These are phyloP conservation scores for Oeneis ivallda DNA, from an alignment of 2,888 invertebrate species.

Conservation along the genomic window DNA sequence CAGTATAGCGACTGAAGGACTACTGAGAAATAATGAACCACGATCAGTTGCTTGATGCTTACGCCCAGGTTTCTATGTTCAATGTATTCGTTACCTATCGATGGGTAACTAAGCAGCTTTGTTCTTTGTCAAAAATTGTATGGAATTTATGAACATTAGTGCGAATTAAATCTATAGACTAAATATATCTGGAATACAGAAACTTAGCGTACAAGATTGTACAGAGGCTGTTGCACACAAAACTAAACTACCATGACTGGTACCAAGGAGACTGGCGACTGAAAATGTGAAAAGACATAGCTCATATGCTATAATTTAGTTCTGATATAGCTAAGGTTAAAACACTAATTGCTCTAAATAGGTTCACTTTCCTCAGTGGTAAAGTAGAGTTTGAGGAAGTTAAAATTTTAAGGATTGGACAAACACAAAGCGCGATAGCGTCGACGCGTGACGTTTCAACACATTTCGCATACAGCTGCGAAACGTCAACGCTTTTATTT, in stretches of 20 bases:
- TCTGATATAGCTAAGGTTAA: background rate
- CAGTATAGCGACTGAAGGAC: constrained; percentile 28
- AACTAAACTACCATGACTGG: background rate
- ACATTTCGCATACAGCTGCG: too few species aligned
- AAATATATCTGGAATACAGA: background rate
- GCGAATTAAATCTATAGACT: too few species aligned
- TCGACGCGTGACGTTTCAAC: background rate
- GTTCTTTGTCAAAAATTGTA: too few species aligned
- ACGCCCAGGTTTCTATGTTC: background rate
- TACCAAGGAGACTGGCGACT: too few species aligned
- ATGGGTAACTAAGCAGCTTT: too few species aligned
- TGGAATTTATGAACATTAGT: too few species aligned
- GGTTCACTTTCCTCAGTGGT: constrained; percentile 9
- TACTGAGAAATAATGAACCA: constrained; percentile 32
- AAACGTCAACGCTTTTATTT: too few species aligned
- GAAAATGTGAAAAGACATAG: background rate
- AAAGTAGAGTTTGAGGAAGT: constrained; percentile 5
- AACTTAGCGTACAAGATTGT: background rate
- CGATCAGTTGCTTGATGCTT: background rate
- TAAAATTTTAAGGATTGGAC: background rate
- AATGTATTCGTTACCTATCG: too few species aligned
- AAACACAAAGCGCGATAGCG: background rate
- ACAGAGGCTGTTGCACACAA: background rate
- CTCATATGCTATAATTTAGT: background rate
- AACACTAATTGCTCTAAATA: background rate